Conservation (phyloP, 2,797 vertebrate species). For the Microctenopoma steveboyesi region DNA sequence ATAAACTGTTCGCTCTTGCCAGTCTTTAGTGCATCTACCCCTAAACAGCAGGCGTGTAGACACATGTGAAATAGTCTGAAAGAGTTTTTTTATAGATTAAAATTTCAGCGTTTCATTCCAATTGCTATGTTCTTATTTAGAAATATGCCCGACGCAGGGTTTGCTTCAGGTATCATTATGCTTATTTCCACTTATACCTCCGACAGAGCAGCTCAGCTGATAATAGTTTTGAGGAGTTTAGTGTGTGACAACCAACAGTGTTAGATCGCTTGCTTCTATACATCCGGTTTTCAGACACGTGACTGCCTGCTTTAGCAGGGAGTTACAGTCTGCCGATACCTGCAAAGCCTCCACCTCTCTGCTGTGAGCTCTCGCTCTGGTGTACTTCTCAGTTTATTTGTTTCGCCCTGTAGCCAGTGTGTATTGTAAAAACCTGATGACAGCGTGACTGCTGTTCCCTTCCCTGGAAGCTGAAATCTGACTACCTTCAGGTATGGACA, state of each 20-base stretch:
- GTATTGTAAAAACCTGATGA: conserved; percentile 23
- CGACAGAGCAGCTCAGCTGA: conserved; percentile 29
- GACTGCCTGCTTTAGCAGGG: background rate
- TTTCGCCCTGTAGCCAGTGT: conserved; percentile 21
- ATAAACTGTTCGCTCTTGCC: conserved; percentile 53
- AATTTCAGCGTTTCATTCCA: background rate
- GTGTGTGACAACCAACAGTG: too few species aligned
- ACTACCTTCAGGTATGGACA: conserved; percentile 19
- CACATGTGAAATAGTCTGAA: background rate
- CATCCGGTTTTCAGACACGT: conserved; percentile 23
- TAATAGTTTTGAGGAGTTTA: conserved; percentile 32
- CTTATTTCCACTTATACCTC: conserved; percentile 33
- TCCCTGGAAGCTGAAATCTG: conserved; percentile 21
- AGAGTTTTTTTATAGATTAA: background rate
- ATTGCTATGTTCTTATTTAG: background rate
- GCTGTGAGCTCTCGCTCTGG: conserved; percentile 1
- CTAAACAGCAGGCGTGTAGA: conserved; percentile 11
- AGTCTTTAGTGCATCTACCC: conserved; percentile 39
- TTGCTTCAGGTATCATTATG: conserved; percentile 16
- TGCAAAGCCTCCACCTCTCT: conserved; percentile 2
- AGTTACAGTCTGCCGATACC: background rate
- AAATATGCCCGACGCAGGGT: background rate
- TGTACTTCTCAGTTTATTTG: conserved; percentile 23
- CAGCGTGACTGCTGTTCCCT: conserved; percentile 15
- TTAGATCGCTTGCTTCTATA: conserved; percentile 25